Base-by-base conservation (phyloP, 2,113 vertebrate genomes). In the Delphinapterus leucas region DNA sequence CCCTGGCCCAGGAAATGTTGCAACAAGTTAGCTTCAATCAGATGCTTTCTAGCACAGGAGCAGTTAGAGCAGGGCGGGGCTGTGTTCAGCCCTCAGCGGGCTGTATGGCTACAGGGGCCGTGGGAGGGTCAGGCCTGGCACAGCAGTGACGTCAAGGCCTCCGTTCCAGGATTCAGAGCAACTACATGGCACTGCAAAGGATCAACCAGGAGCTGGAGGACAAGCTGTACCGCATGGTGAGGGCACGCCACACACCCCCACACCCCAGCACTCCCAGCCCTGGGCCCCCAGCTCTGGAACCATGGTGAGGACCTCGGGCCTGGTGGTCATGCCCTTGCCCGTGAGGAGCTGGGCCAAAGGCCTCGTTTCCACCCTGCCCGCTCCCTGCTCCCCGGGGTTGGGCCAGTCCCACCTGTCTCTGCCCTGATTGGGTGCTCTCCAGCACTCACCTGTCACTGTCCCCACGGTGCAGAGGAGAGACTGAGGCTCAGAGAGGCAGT, bases 181-280 rank as follows among this genome's bases (percentile, higher is more conserved):
- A 99, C 98, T 99, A 99, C 98, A 98, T 99, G 98, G 99, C 99
- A 58, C 98, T 99, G 97, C 99, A 99, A 98, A 99, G 99, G 98
- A 99, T 99, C 99, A 99, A 99, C 98, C 99, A 99, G 98, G 99
- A 99, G 98, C 98, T 99, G 98, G 99, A 99, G 97, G 99, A 99
- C 96, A 99, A 99, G 98, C 99, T 99, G 95, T 99, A 99, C 97
- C 98, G 99, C 97, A 99, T 99, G 99, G 99, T 99, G 98, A 99
- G 98, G 98, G 63, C 61, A 25, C 20, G 6, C 25, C 63, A 8
- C 2, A 2, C 38, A 31, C 8, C 6, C 60, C 31, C 36, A 23
- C 3, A 0, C 1, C 41, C 38, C 20, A 20, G 53, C 26, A 2
- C 5, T 1, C 31, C 28, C 38, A 33, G 70, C 68, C 26, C 41